Conservation (phyloP, 2,888 invertebrate species). For the Ischnura elegans region DNA sequence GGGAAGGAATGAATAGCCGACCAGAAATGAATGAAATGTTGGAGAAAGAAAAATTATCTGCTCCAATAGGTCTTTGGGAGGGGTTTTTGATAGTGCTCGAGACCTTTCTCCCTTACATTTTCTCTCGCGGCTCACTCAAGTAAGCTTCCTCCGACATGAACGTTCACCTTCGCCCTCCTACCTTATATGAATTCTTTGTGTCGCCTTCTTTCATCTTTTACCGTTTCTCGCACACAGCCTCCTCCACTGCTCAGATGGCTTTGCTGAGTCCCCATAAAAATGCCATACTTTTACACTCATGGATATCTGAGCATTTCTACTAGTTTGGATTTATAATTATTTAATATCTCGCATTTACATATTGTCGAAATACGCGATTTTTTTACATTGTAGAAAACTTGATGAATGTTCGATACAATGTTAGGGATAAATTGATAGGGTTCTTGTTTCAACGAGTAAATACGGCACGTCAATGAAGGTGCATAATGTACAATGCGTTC, state of each 20-base stretch:
- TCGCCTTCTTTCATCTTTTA: not conserved
- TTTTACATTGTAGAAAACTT: too few relatives aligned
- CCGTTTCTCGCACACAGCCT: not conserved
- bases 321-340: too few relatives aligned
- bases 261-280: not conserved
- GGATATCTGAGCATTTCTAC: not conserved
- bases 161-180: not conserved
- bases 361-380: too few relatives aligned
- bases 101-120: not conserved
- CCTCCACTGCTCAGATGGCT: not conserved
- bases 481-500: too few relatives aligned
- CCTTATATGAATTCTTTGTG: not conserved
- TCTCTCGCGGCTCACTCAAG: not conserved
- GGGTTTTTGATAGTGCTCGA: not conserved
- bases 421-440: too few relatives aligned
- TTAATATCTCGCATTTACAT: too few relatives aligned
- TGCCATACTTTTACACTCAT: not conserved
- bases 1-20: not conserved
- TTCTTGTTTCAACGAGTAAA: too few relatives aligned
- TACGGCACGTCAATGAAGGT: too few relatives aligned
- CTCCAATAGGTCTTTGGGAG: not conserved
- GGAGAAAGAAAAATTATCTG: not conserved
- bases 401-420: too few relatives aligned
- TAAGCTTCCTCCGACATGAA: not conserved
- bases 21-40: not conserved